Percentiles rank a stretch among this genome's conserved stretches.
Evolutionary conservation across 2,113 vertebrate species (phyloP).

Genomic region (Patagioenas fasciata): DNA sequence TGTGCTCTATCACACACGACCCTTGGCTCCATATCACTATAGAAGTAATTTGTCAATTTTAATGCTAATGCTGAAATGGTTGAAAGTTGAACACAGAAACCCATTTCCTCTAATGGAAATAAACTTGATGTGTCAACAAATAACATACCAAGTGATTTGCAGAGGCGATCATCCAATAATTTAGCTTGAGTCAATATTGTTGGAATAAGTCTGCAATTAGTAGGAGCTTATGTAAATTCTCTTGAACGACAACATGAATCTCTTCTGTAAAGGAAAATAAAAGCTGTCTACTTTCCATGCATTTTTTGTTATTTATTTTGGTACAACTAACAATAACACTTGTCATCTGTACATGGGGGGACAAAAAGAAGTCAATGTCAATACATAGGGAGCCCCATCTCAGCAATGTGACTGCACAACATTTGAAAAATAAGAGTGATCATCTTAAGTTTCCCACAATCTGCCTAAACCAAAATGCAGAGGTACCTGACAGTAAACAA

Average conservation of each 20-base stretch:
- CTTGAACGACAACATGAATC: neutral
- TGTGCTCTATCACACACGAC: neutral
- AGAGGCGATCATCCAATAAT: neutral
- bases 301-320: neutral
- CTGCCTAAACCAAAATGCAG: neutral
- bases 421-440: neutral
- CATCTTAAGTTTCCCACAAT: neutral
- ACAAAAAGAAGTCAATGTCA: neutral
- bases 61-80: constrained; percentile 5
- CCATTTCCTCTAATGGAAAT: neutral
- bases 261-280: neutral
- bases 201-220: neutral
- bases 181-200: neutral
- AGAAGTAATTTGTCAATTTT: constrained; percentile 32
- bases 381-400: neutral
- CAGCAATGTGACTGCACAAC: neutral
- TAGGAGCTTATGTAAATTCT: neutral
- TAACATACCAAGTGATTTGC: neutral
- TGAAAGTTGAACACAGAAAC: neutral
- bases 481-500: neutral
- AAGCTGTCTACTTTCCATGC: neutral
- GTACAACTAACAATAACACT: neutral
- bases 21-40: neutral
- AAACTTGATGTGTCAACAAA: neutral
- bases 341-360: neutral